These are phyloP conservation scores for Diachrysia chrysitis DNA, from an alignment of 2,888 invertebrate species.

Conservation along the genomic window DNA sequence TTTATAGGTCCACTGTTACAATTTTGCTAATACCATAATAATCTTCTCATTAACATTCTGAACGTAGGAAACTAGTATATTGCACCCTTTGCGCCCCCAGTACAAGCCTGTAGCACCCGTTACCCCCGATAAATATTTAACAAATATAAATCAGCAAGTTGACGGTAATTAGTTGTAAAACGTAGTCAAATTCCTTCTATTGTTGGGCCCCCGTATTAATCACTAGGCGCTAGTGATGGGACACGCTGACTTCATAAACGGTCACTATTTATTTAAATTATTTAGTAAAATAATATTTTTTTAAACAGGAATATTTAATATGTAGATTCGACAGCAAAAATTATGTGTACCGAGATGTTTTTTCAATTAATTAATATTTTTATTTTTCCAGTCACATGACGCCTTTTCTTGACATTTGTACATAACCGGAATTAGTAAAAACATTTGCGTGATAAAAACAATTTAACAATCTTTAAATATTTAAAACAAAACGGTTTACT, in stretches of 20 bases:
- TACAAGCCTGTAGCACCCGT: constrained; percentile 9
- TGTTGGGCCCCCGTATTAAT: constrained; percentile 52
- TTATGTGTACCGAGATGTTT: no score
- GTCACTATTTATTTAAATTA: constrained; percentile 10
- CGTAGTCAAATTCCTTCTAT: constrained; percentile 55
- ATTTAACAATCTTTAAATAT: no score
- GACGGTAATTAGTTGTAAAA: constrained; percentile 62
- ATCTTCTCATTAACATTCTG: constrained; percentile 40
- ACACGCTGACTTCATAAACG: constrained; percentile 15
- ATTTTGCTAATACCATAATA: constrained; percentile 15
- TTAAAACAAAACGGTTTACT: no score
- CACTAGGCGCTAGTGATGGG: constrained; percentile 41
- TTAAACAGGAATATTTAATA: no score
- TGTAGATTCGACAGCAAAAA: no score
- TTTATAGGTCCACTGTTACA: constrained; percentile 34
- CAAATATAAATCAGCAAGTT: constrained; percentile 56
- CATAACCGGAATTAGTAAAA: no score
- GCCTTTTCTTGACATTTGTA: no score
- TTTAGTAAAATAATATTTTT: neutral
- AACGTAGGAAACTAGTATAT: constrained; percentile 21
- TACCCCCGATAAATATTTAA: constrained; percentile 60
- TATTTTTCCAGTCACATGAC: no score
- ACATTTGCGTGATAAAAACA: no score
- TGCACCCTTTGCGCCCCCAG: neutral
- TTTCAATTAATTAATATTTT: no score